Evolutionary conservation across 2,113 vertebrate species (phyloP).

Genomic region (Oncorhynchus nerka): DNA sequence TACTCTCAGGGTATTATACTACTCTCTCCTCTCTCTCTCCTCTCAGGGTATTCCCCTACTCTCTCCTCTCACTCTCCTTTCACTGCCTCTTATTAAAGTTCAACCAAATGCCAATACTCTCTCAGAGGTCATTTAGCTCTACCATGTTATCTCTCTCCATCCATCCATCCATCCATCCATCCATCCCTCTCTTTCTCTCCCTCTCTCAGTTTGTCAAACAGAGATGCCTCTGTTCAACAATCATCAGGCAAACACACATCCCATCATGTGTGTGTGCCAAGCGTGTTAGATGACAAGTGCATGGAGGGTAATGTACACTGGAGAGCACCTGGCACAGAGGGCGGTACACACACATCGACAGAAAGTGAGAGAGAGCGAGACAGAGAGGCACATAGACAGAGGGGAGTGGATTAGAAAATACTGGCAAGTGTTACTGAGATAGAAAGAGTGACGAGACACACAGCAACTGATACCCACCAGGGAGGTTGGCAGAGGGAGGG

Average conservation of each 20-base stretch:
- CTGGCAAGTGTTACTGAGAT: too few species aligned
- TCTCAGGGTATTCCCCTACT: neutral
- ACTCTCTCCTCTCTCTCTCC: neutral
- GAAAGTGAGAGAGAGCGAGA: neutral
- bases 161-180: too few species aligned
- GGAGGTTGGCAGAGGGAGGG: too few species aligned
- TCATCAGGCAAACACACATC: constrained; percentile 19
- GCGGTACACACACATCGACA: neutral
- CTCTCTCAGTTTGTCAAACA: constrained; percentile 23
- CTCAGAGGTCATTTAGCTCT: constrained; percentile 1
- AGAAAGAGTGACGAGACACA: too few species aligned
- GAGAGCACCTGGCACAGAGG: constrained; percentile 22
- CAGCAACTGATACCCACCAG: too few species aligned
- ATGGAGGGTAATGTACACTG: constrained; percentile 7
- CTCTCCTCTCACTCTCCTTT: neutral
- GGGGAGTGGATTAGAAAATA: too few species aligned
- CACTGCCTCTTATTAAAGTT: constrained; percentile 49
- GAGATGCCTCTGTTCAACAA: neutral
- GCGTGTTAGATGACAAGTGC: constrained; percentile 18
- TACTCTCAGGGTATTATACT: neutral
- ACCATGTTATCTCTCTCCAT: neutral
- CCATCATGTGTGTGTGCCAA: neutral
- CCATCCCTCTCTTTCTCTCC: too few species aligned
- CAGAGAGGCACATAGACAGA: neutral
- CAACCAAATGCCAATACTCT: constrained; percentile 52